Base-by-base conservation (phyloP, 2,888 invertebrate species). In the Drosophila pegasa region DNA sequence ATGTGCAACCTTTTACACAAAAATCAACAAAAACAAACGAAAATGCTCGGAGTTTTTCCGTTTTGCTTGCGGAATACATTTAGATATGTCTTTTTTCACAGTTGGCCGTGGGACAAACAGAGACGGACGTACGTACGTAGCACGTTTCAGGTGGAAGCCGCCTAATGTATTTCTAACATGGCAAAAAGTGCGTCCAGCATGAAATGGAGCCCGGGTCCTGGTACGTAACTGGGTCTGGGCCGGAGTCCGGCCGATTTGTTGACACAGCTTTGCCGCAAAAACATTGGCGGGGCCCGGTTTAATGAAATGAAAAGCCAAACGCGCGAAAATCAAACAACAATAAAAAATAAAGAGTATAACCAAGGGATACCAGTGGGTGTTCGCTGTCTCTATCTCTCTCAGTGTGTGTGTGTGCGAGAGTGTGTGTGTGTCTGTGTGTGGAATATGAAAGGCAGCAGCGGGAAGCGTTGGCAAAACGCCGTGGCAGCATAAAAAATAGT, bases 291-390 rank as follows among this genome's bases (percentile, higher is more conserved):
- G 62, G 64, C 65, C 78, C 48, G 69, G 84, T 83, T 83, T 78
- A 83, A 83, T 83, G 78, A 84, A 82, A 78, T 78, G 85, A 80
- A 82, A 80, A 82, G 82, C 80, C 80, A 83, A 84, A 78, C 78
- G 84, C 82, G 82, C 85, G 78, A 82, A 84, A 83, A 83, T 83
- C 82, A 83, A 83, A 84, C 82, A 84, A 84, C 80, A 84, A 84
- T 82, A 80, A 83, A 84, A 84, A 81, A 78, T 69, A 73, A 72
- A 65, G 63, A 63, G 61, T 48, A 41, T 27, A 63, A 45, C 45
- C 45, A 27, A 45, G 45, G 45, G 6, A 45, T 27, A 45, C 16
- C 45, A 41, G 52, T 35, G 55, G 58, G 70, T 31, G 51, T n/a
- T n/a, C n/a, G n/a, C n/a, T n/a, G n/a, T n/a, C n/a, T n/a, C n/a